A percentile compares a stretch with the other conserved stretches of the same genome.
These are phyloP conservation scores for Hylia prasina DNA, from an alignment of 2,113 vertebrate genomes.

Conservation along the genomic window DNA sequence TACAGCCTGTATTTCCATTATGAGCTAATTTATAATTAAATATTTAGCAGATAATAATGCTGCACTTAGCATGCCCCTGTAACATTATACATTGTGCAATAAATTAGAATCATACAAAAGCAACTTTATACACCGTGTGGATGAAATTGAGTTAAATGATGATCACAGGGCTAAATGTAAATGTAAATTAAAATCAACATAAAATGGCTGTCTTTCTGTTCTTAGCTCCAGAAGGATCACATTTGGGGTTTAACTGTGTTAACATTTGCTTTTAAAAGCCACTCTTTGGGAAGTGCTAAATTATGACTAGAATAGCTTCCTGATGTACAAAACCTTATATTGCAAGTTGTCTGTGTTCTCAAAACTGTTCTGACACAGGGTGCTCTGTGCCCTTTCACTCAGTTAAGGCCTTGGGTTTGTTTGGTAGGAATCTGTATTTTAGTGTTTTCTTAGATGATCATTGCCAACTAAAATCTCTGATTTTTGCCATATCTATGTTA, in stretches of 20 bases:
- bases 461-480: not conserved
- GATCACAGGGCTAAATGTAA: not conserved
- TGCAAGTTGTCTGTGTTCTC: not conserved
- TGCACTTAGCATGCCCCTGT: not conserved
- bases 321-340: not conserved
- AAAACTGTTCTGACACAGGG: accelerated
- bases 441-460: not conserved
- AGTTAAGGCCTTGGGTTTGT: not conserved
- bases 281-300: not conserved
- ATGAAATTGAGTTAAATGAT: not conserved
- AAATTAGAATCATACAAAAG: not conserved
- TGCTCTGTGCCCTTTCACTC: not conserved
- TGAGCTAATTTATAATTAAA: not conserved
- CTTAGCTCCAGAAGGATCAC: not conserved
- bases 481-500: not conserved
- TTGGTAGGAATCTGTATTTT: not conserved
- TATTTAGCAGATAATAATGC: not conserved
- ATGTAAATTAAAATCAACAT: not conserved
- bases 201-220: not conserved
- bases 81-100: not conserved
- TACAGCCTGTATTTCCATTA: not conserved
- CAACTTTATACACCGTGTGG: not conserved
- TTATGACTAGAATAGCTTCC: not conserved
- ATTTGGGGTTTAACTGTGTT: not conserved
- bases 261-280: not conserved